Percentiles rank a stretch among this genome's conserved stretches.
Evolutionary conservation across 2,888 invertebrate genomes (phyloP).

Genomic region (Merodon equestris): DNA sequence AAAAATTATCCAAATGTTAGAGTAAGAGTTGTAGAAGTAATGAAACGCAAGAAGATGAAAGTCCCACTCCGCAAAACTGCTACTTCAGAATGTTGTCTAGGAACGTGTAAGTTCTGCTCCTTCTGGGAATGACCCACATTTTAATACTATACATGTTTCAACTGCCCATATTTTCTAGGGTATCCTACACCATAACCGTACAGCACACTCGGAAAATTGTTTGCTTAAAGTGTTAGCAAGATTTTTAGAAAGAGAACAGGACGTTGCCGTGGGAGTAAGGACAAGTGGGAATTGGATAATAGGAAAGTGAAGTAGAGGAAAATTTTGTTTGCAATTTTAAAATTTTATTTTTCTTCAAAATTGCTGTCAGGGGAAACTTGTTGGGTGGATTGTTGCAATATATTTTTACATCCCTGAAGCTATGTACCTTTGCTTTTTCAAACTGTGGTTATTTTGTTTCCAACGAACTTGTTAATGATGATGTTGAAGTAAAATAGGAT

Average conservation of each 20-base stretch:
- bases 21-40: slow-evolving; percentile 62
- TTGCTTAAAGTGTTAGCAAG: slow-evolving; percentile 14
- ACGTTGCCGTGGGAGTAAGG: slow-evolving; percentile 26
- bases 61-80: slow-evolving; percentile 29
- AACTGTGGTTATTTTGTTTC: too few species aligned
- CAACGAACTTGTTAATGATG: too few species aligned
- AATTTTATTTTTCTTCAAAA: slow-evolving; percentile 34
- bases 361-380: slow-evolving; percentile 39
- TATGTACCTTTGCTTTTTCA: too few species aligned
- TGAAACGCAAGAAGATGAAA: slow-evolving; percentile 59
- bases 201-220: slow-evolving; percentile 19
- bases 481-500: too few species aligned
- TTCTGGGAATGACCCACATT: slow-evolving; percentile 54
- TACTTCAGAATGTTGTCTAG: background rate
- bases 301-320: slow-evolving; percentile 48
- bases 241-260: slow-evolving; percentile 35
- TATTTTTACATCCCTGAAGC: too few species aligned
- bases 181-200: slow-evolving; percentile 1
- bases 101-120: slow-evolving; percentile 36
- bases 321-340: slow-evolving; percentile 32
- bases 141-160: slow-evolving; percentile 31
- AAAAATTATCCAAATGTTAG: slow-evolving; percentile 60
- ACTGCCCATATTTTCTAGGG: slow-evolving; percentile 33
- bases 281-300: slow-evolving; percentile 55
- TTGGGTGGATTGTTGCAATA: too few species aligned